Evolutionary conservation across 2,888 invertebrate species (phyloP).

Genomic region (Corbicula japonica): DNA sequence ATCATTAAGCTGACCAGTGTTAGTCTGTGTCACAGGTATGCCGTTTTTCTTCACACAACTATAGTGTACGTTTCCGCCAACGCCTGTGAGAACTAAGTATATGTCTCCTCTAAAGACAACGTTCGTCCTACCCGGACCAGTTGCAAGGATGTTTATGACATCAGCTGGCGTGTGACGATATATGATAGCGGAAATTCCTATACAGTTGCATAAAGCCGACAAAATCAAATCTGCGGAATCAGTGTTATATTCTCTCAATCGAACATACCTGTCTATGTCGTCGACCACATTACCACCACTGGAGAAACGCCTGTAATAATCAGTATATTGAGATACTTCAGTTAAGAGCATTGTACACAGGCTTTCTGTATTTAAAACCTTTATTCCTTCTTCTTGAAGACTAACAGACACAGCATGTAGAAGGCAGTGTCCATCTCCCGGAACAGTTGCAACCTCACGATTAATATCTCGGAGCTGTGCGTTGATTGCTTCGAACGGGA

Average conservation of each 20-base stretch:
- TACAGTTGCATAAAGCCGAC: slow-evolving; percentile 38
- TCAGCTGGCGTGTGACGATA: slow-evolving; percentile 24
- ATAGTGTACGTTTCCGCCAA: slow-evolving; percentile 42
- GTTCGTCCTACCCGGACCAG: slow-evolving; percentile 38
- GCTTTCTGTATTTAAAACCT: slow-evolving; percentile 22
- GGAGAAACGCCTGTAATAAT: slow-evolving; percentile 45
- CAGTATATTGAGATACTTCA: slow-evolving; percentile 31
- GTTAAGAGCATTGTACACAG: slow-evolving; percentile 37
- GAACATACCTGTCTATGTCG: slow-evolving; percentile 45
- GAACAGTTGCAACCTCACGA: slow-evolving; percentile 43
- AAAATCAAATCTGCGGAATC: slow-evolving; percentile 45
- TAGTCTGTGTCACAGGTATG: background rate
- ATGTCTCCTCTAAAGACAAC: slow-evolving; percentile 43
- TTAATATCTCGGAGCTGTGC: slow-evolving; percentile 30
- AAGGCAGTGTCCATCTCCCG: slow-evolving; percentile 46
- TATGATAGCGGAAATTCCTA: slow-evolving; percentile 45
- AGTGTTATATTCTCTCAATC: slow-evolving; percentile 46
- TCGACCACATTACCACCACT: slow-evolving; percentile 35
- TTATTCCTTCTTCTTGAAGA: slow-evolving; percentile 34
- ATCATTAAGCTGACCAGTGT: slow-evolving; percentile 7
- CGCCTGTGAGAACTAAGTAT: slow-evolving; percentile 49
- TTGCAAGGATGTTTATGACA: slow-evolving; percentile 37
- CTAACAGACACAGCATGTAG: slow-evolving; percentile 43
- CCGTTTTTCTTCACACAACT: slow-evolving; percentile 39
- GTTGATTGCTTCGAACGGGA: slow-evolving; percentile 17